phyloP scores from a whole-genome alignment of 37 sponge, comb jelly and placozoan genomes.

The Theonella swinhoei region DNA sequence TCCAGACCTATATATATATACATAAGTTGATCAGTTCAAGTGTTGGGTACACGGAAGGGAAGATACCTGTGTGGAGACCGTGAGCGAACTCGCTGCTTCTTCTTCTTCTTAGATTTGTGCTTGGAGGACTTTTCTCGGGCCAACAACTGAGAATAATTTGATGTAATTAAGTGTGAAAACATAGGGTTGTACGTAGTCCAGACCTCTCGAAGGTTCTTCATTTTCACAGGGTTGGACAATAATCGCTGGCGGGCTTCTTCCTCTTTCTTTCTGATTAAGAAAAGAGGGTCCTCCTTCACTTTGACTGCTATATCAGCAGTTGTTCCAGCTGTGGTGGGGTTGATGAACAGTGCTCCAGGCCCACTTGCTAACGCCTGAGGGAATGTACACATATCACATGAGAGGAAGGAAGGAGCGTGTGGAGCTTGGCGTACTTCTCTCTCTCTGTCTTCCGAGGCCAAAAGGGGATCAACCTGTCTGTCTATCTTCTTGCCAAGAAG shows the following conservation, averaged over 20 bases:
- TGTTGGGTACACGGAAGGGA: too few species aligned
- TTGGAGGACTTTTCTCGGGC: slow-evolving; percentile 1
- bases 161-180: too few species aligned
- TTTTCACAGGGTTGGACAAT: slow-evolving; percentile 72
- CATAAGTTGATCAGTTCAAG: too few species aligned
- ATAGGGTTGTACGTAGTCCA: not conserved
- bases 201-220: slow-evolving; percentile 76
- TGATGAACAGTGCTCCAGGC: slow-evolving; percentile 76
- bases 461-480: slow-evolving; percentile 60
- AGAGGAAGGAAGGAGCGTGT: not conserved
- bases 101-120: slow-evolving; percentile 43
- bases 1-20: too few species aligned
- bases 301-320: slow-evolving; percentile 72
- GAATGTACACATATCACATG: not conserved
- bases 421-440: slow-evolving; percentile 33
- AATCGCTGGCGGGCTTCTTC: slow-evolving; percentile 67
- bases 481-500: slow-evolving; percentile 87
- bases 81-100: not conserved
- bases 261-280: slow-evolving; percentile 82
- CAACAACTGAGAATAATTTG: not conserved
- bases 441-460: slow-evolving; percentile 63
- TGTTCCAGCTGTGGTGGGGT: slow-evolving; percentile 30
- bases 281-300: slow-evolving; percentile 89
- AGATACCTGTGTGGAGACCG: not conserved
- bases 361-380: slow-evolving; percentile 63